These are phyloP conservation scores for Lontra canadensis DNA, from an alignment of 2,113 vertebrate genomes.

Conservation along the genomic window DNA sequence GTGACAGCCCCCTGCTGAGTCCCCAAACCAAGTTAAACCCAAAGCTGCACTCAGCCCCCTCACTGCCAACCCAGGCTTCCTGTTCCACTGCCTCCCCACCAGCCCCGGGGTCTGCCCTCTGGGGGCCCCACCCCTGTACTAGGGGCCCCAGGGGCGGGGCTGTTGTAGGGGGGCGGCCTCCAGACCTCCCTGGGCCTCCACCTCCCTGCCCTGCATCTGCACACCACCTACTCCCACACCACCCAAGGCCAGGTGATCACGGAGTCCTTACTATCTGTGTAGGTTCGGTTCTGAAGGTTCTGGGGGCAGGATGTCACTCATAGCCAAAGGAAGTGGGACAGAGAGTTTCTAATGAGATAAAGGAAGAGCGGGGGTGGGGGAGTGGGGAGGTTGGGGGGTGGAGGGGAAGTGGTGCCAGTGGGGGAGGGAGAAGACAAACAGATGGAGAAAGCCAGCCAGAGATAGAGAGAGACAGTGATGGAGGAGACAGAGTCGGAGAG, in stretches of 20 bases:
- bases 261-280: accelerated
- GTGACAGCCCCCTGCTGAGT: not conserved
- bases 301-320: conserved; percentile 8
- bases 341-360: not conserved
- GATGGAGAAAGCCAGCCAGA: not conserved
- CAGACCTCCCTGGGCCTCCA: not conserved
- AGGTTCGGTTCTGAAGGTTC: not conserved
- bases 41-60: accelerated
- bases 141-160: not conserved
- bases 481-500: not conserved
- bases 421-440: not conserved
- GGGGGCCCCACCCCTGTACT: too few relatives aligned
- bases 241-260: too few relatives aligned
- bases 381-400: not conserved
- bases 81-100: not conserved
- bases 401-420: not conserved
- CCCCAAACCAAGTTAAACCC: not conserved
- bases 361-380: not conserved
- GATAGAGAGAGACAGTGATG: not conserved
- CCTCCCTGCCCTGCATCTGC: not conserved
- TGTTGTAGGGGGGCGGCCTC: too few relatives aligned
- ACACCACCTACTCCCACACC: not conserved
- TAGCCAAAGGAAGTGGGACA: conserved; percentile 35
- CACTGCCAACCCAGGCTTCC: not conserved
- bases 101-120: not conserved